A percentile compares a stretch with the other conserved stretches of the same genome.
phyloP scores from a whole-genome alignment of 2,113 vertebrate genomes.

The Cebidichthys violaceus region DNA sequence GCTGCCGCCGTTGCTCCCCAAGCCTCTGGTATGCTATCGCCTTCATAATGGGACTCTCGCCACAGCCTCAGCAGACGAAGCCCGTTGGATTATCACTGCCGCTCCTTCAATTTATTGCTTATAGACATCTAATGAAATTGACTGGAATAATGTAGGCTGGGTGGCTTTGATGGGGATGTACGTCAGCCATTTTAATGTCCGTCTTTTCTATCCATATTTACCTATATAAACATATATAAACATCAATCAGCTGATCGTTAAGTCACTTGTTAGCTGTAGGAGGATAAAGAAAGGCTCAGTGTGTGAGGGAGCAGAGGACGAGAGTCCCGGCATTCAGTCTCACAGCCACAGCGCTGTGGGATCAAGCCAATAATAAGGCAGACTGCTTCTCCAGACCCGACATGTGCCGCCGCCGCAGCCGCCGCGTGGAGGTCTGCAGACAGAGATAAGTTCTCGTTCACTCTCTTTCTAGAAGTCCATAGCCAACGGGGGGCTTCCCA shows the following conservation, averaged over 20 bases:
- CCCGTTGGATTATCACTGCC: conserved; percentile 41
- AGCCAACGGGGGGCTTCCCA: conserved; percentile 51
- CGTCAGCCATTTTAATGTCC: conserved; percentile 19
- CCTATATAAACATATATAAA: conserved; percentile 8
- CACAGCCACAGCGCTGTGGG: conserved; percentile 55
- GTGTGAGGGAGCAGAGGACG: conserved; percentile 48
- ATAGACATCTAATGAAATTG: conserved; percentile 64
- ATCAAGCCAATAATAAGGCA: conserved; percentile 73
- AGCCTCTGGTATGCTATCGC: conserved; percentile 47
- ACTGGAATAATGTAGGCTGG: conserved; percentile 51
- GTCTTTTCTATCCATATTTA: conserved; percentile 30
- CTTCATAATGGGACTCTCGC: conserved; percentile 47
- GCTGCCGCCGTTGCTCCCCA: conserved; percentile 50
- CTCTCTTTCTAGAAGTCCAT: conserved; percentile 53
- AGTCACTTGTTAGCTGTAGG: conserved; percentile 45
- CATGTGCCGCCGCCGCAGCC: too few species aligned
- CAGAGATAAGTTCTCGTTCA: conserved; percentile 69
- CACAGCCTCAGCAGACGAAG: conserved; percentile 45
- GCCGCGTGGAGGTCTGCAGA: conserved; percentile 69
- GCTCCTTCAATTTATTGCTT: conserved; percentile 61
- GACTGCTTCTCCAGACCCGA: conserved; percentile 69
- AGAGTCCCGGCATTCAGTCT: conserved; percentile 68
- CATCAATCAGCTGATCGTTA: conserved; percentile 41
- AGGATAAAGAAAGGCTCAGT: conserved; percentile 37
- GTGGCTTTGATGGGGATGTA: conserved; percentile 37